Evolutionary conservation across 2,888 invertebrate species (phyloP), one percentile per base, ranked within the genome.

Genomic region (Fragum whitleyi): DNA sequence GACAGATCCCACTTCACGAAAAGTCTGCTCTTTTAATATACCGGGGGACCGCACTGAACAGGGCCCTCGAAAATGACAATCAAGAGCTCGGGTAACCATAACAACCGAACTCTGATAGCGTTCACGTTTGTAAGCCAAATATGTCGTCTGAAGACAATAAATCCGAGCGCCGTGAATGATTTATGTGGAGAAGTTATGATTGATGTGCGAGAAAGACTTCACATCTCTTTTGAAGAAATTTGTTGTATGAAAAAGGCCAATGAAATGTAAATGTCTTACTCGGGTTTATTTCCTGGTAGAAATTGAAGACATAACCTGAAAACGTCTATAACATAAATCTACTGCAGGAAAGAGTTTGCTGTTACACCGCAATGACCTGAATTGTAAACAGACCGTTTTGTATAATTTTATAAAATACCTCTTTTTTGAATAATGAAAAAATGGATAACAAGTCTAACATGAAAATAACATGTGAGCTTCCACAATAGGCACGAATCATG

Each of bases 141-240:
- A 62, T 57, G 70, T 71, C 74, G 65, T 36, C 74, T 55, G 80
- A 77, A 81, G 69, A 84, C 84, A 84, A 81, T 81, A 79, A 81
- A 81, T 29, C 36, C 79, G 77, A 29, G 39, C 57, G 32, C 62
- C 85, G 79, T 79, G 71, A 72, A 81, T 81, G 85, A 85, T 85
- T 85, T 79, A 85, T 81, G 75, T 71, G 70, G 53, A 62, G 65
- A 71, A 79, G 68, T 79, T 85, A 85, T 85, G 85, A 85, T 85
- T 79, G 79, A 85, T 85, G 81, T 26, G 74, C 36, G 47, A 62
- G 59, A 51, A 61, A 39, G 72, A 74, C 80, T 65, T 42, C 21
- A 42, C 65, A 16, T 65, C 65, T 65, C 65, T 65, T 65, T 65
- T 65, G 65, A 65, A 65, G 42, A 65, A 65, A 65, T 65, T 39